Conservation (phyloP, 2,888 invertebrate species). For the Proisotoma minuta region DNA sequence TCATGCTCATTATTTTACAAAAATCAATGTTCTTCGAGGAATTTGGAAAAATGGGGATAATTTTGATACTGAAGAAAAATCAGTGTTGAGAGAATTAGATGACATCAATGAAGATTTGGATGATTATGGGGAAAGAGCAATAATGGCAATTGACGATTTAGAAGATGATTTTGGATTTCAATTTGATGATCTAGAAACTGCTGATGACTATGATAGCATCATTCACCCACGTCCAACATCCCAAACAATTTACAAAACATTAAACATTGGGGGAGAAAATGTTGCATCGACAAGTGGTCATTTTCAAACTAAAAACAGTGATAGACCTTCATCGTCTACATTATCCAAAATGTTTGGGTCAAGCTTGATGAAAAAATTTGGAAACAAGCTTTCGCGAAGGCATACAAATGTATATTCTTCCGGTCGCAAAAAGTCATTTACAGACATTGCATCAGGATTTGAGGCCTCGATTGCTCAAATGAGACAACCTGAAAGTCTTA, state of each 20-base stretch:
- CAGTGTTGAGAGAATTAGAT: constrained; percentile 30
- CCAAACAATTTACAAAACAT: constrained; percentile 30
- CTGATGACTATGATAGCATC: constrained; percentile 18
- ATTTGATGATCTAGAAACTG: constrained; percentile 40
- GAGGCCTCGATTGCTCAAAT: constrained; percentile 40
- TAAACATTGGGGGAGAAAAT: constrained; percentile 25
- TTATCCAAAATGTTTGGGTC: constrained; percentile 39
- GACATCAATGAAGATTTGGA: constrained; percentile 37
- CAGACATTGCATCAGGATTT: constrained; percentile 39
- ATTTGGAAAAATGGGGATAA: constrained; percentile 28
- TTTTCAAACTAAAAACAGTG: constrained; percentile 5
- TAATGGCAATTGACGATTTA: constrained; percentile 31
- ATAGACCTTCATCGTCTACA: constrained; percentile 30
- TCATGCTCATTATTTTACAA: constrained; percentile 42
- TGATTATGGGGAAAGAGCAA: constrained; percentile 34
- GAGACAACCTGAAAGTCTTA: constrained; percentile 24
- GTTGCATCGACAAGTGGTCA: constrained; percentile 8
- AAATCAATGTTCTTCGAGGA: constrained; percentile 39
- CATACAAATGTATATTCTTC: constrained; percentile 22
- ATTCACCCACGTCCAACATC: constrained; percentile 23
- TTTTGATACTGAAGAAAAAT: constrained; percentile 26
- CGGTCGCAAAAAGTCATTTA: constrained; percentile 25
- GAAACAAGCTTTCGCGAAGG: constrained; percentile 25
- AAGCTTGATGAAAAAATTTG: constrained; percentile 27
- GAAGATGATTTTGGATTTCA: constrained; percentile 42